Conservation (phyloP, 2,113 vertebrate species). For the Rissa tridactyla region DNA sequence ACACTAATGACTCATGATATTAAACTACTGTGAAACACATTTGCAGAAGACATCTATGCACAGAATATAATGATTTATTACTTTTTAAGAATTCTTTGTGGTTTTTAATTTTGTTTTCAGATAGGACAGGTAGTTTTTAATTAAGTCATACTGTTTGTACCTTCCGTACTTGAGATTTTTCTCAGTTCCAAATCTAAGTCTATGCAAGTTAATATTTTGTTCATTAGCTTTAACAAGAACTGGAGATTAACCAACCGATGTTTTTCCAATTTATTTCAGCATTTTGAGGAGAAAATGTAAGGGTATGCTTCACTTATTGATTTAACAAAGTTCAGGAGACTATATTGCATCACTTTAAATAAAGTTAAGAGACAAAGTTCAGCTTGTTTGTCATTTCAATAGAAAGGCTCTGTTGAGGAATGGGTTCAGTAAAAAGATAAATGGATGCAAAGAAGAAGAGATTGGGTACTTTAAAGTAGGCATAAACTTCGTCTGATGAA, state of each 20-base stretch:
- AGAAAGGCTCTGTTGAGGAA: background rate
- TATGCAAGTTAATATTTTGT: background rate
- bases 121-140: background rate
- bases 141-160: background rate
- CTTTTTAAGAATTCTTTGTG: background rate
- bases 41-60: background rate
- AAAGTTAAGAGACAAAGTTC: background rate
- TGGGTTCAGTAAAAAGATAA: background rate
- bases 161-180: background rate
- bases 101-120: background rate
- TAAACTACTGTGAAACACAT: background rate
- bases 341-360: background rate
- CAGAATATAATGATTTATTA: background rate
- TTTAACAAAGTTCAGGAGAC: background rate
- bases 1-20: background rate
- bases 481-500: background rate
- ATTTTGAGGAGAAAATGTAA: background rate
- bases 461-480: background rate
- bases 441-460: background rate
- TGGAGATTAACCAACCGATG: background rate
- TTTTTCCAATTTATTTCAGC: background rate
- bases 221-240: background rate
- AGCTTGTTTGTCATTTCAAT: background rate
- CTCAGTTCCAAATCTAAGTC: background rate
- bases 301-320: accelerated